Base-by-base conservation (phyloP, 2,888 invertebrate genomes). In the Gibbula magus region DNA sequence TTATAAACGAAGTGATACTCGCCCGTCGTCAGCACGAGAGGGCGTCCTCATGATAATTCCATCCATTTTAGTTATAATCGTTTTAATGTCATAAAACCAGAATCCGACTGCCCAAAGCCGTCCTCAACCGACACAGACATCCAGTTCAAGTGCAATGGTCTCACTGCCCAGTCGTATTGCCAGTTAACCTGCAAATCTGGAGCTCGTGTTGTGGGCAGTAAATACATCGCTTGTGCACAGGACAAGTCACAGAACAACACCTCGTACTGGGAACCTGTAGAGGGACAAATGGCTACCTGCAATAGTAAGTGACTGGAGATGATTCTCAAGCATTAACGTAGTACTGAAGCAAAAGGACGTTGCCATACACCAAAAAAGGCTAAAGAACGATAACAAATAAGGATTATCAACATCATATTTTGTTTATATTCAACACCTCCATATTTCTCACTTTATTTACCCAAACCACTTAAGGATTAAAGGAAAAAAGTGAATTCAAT, bases 191-290 rank as follows among this genome's bases (percentile, higher is more conserved):
- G 74, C 25, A 39, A 51, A 25, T 25, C 45, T 20, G 35, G 35
- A 2, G 22, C 51, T 20, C 16, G 1, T 20, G 45, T 74, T 8
- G 13, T 51, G n/a, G 74, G 74, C 0, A 74, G 45, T 74, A 74
- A 51, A 45, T 45, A 39, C 22, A 74, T 74, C 22, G 45, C 51
- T 13, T 74, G 74, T 51, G 74, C 22, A 22, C 39, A 74, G 20
- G 67, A 67, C 29, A 29, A 10, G 18, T 67, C 67, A 1, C 74
- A 25, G 20, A 25, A 39, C 16, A 39, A 39, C 25, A 51, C 51
- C 10, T 45, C 74, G 8, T 74, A 51, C 74, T 74, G 74, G 74
- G 74, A 74, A 16, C 51, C 51, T 25, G 51, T 39, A n/a, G 16
- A 25, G 10, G 45, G 52, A 25, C 25, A 22, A 10, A 18, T 20